Evolutionary conservation across 2,113 vertebrate species (phyloP), one percentile per base, ranked within the genome.

Genomic region (Paramisgurnus dabryanus): DNA sequence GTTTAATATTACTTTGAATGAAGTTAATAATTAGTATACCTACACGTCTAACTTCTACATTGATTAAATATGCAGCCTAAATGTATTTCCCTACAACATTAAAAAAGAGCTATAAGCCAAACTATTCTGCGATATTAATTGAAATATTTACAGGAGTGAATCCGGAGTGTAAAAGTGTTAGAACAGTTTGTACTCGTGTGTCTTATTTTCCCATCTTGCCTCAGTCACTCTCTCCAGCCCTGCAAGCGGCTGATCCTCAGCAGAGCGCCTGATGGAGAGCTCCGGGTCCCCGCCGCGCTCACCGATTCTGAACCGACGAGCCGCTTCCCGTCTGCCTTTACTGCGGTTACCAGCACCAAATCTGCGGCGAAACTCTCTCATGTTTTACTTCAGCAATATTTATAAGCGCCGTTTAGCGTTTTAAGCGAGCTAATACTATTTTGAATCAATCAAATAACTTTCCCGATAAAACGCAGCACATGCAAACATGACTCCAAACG

Each of bases 331-430:
- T 65, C 84, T 67, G 89, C 83, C 65, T 83, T 88, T 85, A 81
- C 82, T 80, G 72, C 71, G 87, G 87, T 89, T 89, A 88, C 89
- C 87, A 85, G 86, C 89, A 80, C 82, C 80, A 86, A 84, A 88
- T 89, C 86, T 88, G 82, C 39, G 87, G 86, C 81, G 85, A 87
- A 85, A 84, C 86, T 82, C 90, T 91, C 88, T 91, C 93, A 93
- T 93, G 87, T 91, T 92, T 92, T 89, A 87, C 87, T 72, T 72
- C 7, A 18, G 55, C 61, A 17, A 49, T 80, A 55, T 76, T 50
- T 69, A 78, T 13, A 78, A 39, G 22, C 64, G 53, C 58, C 40
- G 69, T 55, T 63, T 50, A 65, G 34, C 50, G 40, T 43, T 74
- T 49, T 39, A 73, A 34, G 11, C 22, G 41, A 75, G 61, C 17